A percentile compares a stretch with the other conserved stretches of the same genome.
Evolutionary conservation across 2,113 vertebrate genomes (phyloP).

Genomic region (Butorides virescens): DNA sequence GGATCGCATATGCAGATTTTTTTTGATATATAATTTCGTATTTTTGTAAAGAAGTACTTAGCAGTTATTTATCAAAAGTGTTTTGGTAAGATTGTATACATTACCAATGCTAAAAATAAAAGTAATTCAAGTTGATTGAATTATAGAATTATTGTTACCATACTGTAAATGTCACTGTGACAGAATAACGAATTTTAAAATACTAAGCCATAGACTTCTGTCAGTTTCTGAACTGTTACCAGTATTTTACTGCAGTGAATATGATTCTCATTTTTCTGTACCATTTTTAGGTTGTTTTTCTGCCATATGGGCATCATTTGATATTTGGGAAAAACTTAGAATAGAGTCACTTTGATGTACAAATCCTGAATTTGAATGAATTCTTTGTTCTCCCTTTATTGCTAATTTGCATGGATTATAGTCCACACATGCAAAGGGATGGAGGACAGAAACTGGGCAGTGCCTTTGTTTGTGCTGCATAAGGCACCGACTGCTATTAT

Average conservation of each 20-base stretch:
- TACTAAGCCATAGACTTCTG: conserved; percentile 50
- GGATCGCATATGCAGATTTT: not conserved
- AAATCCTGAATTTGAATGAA: not conserved
- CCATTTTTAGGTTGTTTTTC: conserved; percentile 36
- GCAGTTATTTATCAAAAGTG: not conserved
- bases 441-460: not conserved
- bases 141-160: not conserved
- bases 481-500: not conserved
- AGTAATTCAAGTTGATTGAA: not conserved
- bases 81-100: not conserved
- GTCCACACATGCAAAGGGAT: not conserved
- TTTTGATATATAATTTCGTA: not conserved
- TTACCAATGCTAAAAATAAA: not conserved
- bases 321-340: conserved; percentile 21
- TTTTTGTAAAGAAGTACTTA: not conserved
- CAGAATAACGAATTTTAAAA: conserved; percentile 18
- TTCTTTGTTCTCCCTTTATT: not conserved
- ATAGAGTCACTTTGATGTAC: not conserved
- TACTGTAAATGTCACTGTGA: conserved; percentile 40
- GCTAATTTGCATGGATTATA: not conserved
- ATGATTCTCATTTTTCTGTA: conserved; percentile 5
- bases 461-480: not conserved
- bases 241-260: conserved; percentile 10
- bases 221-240: conserved; percentile 38
- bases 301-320: conserved; percentile 31